These are phyloP conservation scores for Maniola jurtina DNA, from an alignment of 1,140 invertebrate species.

Conservation along the genomic window DNA sequence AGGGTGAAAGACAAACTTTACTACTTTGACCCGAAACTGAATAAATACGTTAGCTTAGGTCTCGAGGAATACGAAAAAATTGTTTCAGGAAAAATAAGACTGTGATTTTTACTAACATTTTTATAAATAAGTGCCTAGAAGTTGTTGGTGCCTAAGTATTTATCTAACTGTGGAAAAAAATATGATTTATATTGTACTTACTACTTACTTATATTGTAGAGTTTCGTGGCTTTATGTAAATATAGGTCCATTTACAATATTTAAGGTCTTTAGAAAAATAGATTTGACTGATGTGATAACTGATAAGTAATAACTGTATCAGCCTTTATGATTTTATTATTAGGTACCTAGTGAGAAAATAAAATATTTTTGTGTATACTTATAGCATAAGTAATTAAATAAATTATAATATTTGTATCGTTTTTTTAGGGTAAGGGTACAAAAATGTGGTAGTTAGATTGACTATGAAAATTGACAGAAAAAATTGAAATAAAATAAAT, in stretches of 20 bases:
- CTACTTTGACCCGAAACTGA: constrained; percentile 63
- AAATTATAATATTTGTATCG: constrained; percentile 1
- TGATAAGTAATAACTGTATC: too few species aligned
- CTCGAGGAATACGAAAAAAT: constrained; percentile 66
- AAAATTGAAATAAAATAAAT: not conserved
- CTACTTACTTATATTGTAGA: too few species aligned
- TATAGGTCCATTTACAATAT: too few species aligned
- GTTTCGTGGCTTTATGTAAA: too few species aligned
- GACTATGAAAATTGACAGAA: too few species aligned
- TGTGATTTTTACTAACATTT: constrained; percentile 50
- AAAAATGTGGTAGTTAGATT: not conserved
- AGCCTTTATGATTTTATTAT: not conserved
- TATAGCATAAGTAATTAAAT: not conserved
- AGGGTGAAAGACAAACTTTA: constrained; percentile 88
- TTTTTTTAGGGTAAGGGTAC: not conserved
- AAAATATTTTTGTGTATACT: not conserved
- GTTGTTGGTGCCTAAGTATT: not conserved
- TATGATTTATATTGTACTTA: too few species aligned
- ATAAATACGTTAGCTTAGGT: constrained; percentile 61
- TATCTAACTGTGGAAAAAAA: too few species aligned
- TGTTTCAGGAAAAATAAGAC: constrained; percentile 66
- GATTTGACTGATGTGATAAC: too few species aligned
- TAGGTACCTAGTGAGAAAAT: not conserved
- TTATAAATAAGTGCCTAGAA: not conserved
- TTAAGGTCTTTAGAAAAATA: too few species aligned